phyloP scores from a whole-genome alignment of 2,888 invertebrate genomes.

The Xanthia togata region DNA sequence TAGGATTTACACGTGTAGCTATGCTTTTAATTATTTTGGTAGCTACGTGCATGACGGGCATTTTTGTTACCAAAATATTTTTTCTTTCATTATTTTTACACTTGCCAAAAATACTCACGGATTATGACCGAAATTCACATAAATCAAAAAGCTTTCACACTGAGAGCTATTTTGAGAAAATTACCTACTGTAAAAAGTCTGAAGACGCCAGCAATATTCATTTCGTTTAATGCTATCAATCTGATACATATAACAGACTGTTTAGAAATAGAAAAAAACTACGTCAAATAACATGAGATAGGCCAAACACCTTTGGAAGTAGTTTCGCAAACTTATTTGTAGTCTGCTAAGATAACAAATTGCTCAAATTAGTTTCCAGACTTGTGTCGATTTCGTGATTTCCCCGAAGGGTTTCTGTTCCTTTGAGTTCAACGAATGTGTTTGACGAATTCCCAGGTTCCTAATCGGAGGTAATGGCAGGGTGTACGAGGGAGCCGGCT shows the following conservation, averaged over 20 bases:
- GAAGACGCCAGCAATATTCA: background rate
- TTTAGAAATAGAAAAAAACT: conserved; percentile 8
- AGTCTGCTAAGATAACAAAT: conserved; percentile 24
- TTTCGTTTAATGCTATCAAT: background rate
- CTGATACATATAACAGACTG: background rate
- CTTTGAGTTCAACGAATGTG: conserved; percentile 31
- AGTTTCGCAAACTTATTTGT: conserved; percentile 27
- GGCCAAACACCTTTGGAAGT: conserved; percentile 24
- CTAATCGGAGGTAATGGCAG: conserved; percentile 91
- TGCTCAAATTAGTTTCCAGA: conserved; percentile 33
- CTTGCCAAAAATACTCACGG: background rate
- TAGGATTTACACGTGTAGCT: too few relatives aligned
- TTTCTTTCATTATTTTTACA: background rate
- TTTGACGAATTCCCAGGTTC: conserved; percentile 82
- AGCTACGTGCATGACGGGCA: too few relatives aligned
- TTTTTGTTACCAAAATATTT: too few relatives aligned
- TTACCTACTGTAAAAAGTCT: conserved; percentile 9
- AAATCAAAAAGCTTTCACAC: conserved; percentile 24
- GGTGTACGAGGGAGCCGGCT: conserved; percentile 91
- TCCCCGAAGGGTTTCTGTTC: conserved; percentile 37
- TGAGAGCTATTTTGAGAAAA: conserved; percentile 1
- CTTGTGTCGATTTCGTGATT: conserved; percentile 45
- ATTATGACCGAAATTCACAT: conserved; percentile 1
- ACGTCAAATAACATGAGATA: background rate
- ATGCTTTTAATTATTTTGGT: too few relatives aligned